A percentile compares a stretch with the other conserved stretches of the same genome.
Conservation (phyloP, 2,113 vertebrate species). For the Axis porcinus region DNA sequence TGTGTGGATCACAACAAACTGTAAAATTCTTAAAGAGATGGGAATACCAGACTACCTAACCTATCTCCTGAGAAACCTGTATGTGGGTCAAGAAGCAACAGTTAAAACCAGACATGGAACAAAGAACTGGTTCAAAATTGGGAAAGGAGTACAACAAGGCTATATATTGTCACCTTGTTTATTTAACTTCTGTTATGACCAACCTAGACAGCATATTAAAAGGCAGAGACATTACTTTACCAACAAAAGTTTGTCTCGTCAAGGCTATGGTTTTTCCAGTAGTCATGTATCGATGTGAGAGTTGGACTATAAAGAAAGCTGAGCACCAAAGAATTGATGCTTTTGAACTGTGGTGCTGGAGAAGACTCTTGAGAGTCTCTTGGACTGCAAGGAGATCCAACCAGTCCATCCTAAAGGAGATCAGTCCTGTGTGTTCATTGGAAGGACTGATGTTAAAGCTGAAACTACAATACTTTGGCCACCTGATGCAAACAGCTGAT, state of each 20-base stretch:
- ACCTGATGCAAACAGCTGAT: background rate
- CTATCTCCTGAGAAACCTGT: background rate
- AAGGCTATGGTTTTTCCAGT: background rate
- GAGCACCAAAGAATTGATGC: rapidly evolving
- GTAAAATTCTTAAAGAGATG: background rate
- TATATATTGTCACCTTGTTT: background rate
- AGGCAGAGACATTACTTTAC: background rate
- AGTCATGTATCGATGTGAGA: background rate
- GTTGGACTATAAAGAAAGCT: background rate
- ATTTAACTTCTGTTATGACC: background rate
- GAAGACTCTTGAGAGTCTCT: background rate
- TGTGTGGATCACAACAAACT: background rate
- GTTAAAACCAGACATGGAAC: background rate
- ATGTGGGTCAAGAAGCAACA: background rate
- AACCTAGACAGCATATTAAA: background rate
- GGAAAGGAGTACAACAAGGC: background rate
- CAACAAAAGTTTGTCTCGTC: background rate
- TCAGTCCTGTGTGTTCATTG: background rate
- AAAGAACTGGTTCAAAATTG: background rate
- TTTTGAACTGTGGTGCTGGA: background rate
- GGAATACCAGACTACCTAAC: background rate
- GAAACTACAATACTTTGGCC: background rate
- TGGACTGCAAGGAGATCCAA: background rate
- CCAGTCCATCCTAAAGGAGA: background rate
- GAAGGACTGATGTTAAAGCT: background rate